Percentiles rank a stretch among this genome's conserved stretches.
These are phyloP conservation scores for Petrolisthes manimaculis DNA, from an alignment of 2,888 invertebrate genomes.

Conservation along the genomic window DNA sequence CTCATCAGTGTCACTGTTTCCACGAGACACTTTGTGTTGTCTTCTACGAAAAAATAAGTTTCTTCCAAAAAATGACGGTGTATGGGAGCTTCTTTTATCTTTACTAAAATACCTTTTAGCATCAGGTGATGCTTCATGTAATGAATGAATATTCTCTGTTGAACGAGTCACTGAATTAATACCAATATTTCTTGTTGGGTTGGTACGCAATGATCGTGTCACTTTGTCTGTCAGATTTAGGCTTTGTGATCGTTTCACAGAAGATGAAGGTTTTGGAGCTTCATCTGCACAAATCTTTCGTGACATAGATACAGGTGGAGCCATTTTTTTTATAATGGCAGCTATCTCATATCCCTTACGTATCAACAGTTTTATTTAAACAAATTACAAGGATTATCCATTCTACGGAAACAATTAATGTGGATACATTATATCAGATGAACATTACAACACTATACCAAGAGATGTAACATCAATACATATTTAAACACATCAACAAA, in stretches of 20 bases:
- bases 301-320: slow-evolving; percentile 27
- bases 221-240: slow-evolving; percentile 6
- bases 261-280: not conserved
- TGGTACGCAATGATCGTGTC: too few species aligned
- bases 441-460: too few species aligned
- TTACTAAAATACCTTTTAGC: not conserved
- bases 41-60: slow-evolving; percentile 20
- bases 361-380: not conserved
- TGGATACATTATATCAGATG: too few species aligned
- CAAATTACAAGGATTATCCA: not conserved
- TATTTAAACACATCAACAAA: too few species aligned
- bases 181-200: too few species aligned
- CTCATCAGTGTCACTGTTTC: not conserved
- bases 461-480: too few species aligned
- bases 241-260: slow-evolving; percentile 43
- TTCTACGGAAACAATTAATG: too few species aligned
- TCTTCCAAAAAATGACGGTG: slow-evolving; percentile 1
- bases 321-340: slow-evolving; percentile 28
- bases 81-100: not conserved
- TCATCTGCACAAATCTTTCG: not conserved
- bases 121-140: too few species aligned
- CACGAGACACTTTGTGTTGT: not conserved
- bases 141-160: too few species aligned
- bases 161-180: too few species aligned
- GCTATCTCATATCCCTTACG: not conserved